These are phyloP conservation scores for Holcopasites calliopsidis DNA, from an alignment of 1,140 invertebrate species.

Conservation along the genomic window DNA sequence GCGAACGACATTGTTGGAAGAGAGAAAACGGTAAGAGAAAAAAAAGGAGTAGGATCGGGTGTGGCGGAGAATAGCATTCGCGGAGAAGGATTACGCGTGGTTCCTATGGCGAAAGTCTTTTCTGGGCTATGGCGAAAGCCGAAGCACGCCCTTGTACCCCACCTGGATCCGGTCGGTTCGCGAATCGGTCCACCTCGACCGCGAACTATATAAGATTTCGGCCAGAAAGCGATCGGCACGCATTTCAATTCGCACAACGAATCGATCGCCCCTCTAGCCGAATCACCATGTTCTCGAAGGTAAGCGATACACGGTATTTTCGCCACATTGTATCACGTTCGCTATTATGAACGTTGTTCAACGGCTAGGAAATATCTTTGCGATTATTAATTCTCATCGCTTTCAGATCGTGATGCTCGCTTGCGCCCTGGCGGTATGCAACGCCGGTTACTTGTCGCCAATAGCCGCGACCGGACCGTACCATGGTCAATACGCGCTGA, in stretches of 20 bases:
- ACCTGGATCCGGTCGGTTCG: conserved; percentile 10
- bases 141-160: conserved; percentile 41
- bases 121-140: neutral
- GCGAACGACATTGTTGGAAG: conserved; percentile 9
- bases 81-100: conserved; percentile 13
- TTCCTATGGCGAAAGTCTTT: conserved; percentile 36
- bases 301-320: conserved; percentile 12
- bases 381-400: neutral
- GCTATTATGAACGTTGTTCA: neutral
- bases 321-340: neutral
- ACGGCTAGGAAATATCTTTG: neutral
- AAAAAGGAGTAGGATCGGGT: conserved; percentile 1
- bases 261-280: conserved; percentile 32
- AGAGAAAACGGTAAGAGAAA: neutral
- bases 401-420: conserved; percentile 77
- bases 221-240: conserved; percentile 6
- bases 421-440: conserved; percentile 71
- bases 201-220: conserved; percentile 46
- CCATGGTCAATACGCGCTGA: conserved; percentile 48
- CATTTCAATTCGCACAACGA: conserved; percentile 27
- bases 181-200: neutral
- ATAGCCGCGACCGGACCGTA: conserved; percentile 49
- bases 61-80: conserved; percentile 18
- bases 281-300: conserved; percentile 56
- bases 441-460: conserved; percentile 69